phyloP scores from a whole-genome alignment of 2,113 vertebrate genomes.

The Phaethornis superciliosus region DNA sequence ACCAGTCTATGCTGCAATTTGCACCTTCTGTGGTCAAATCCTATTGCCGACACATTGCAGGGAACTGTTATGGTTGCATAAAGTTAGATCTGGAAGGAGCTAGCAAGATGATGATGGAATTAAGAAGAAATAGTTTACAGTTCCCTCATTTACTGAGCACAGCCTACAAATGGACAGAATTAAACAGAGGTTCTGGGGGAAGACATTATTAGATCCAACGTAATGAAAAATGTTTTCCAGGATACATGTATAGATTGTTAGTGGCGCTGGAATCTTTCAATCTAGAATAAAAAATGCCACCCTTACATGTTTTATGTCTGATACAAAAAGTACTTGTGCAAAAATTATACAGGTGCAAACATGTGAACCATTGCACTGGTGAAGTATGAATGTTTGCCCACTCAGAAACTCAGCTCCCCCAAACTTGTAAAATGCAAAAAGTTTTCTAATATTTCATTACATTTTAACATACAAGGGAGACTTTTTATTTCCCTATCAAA shows the following conservation, averaged over 20 bases:
- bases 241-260: neutral
- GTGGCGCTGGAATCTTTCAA: neutral
- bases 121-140: neutral
- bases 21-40: neutral
- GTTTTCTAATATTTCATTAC: neutral
- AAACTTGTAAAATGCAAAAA: neutral
- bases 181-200: neutral
- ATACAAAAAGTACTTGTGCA: neutral
- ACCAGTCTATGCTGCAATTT: neutral
- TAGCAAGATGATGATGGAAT: neutral
- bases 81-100: neutral
- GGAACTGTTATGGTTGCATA: neutral
- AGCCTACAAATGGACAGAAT: neutral
- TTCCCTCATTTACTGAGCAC: neutral
- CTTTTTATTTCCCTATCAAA: neutral
- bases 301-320: neutral
- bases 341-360: neutral
- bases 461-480: neutral
- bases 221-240: neutral
- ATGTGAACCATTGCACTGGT: neutral
- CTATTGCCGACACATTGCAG: accelerated
- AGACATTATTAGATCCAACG: neutral
- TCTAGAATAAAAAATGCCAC: neutral
- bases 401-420: neutral
- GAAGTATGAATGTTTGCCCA: neutral